Evolutionary conservation across 2,888 invertebrate genomes (phyloP), one percentile per base, ranked within the genome.

Genomic region (Caenorhabditis sulstoni): DNA sequence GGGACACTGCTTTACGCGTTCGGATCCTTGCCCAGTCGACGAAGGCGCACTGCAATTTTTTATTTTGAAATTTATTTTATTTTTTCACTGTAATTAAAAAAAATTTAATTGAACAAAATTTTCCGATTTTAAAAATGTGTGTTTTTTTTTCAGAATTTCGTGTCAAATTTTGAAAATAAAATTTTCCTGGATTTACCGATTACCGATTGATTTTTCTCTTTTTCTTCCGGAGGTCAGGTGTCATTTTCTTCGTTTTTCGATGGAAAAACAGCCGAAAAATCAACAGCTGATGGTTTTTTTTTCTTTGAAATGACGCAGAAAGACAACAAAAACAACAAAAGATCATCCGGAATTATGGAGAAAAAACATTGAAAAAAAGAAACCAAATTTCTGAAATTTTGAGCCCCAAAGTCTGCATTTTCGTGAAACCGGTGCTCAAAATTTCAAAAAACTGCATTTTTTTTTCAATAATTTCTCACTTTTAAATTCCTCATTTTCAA

Each of bases 41-140:
- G 84, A 58, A 84, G 75, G 52, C 84, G 79, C 52, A 84, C 84
- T 84, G 82, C 64, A 84, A 84, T 68, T 2, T 35, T 44, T 12
- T 4, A 16, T 11, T 41, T 14, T 41, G 4, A 3, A 41, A 41
- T 8, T 3, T 11, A 41, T 41, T 41, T 41, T 41, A 41, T 47
- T 35, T 47, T 29, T 47, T 47, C n/a, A n/a, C n/a, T n/a, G n/a
- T n/a, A n/a, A n/a, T n/a, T n/a, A n/a, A n/a, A n/a, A n/a, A n/a
- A n/a, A n/a, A n/a, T n/a, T n/a, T n/a, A n/a, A n/a, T n/a, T n/a
- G n/a, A n/a, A n/a, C n/a, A n/a, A n/a, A n/a, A n/a, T n/a, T n/a
- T n/a, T n/a, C n/a, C n/a, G n/a, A n/a, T n/a, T n/a, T n/a, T n/a
- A n/a, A n/a, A n/a, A n/a, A n/a, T n/a, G n/a, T n/a, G n/a, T n/a